Evolutionary conservation across 2,113 vertebrate species (phyloP), one percentile per base, ranked within the genome.

Genomic region (Scomber scombrus): DNA sequence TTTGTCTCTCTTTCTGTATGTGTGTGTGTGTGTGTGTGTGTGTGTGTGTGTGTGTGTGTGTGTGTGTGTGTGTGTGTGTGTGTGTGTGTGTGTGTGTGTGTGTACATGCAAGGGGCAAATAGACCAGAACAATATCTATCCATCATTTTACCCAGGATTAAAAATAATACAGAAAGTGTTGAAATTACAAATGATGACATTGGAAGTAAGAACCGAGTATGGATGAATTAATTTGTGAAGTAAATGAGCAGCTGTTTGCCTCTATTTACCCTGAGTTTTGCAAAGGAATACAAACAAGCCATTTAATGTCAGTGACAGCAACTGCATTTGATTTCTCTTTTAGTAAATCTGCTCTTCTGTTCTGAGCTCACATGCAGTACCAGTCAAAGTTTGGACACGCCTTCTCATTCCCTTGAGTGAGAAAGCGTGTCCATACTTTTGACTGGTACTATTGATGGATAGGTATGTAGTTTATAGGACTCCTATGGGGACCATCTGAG

Each of bases 171-270:
- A 5, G 51, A 68, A 69, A 31, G 63, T 67, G 63, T 61, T 46
- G 29, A 26, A 26, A 26, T 26, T 26, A 26, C 14, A 73, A 86
- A 81, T 72, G 31, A 73, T 55, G 71, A 76, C 56, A 83, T 1
- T 23, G 23, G 23, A 63, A 65, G 29, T 64, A 62, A 78, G 46
- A 67, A 5, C 47, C 46, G 54, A 71, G 51, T 1, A 10, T 15
- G 47, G n/a, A 68, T 29, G 79, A 74, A 78, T 56, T 67, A 8
- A 71, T 81, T 83, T 50, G 18, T 71, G 71, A 31, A 19, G 14
- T 43, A 57, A 63, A 66, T 13, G 5, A 71, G 23, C 74, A 71
- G 85, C 71, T 77, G 75, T 79, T 85, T 85, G 81, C 84, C 74
- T 86, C 56, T 26, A 58, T 87, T 66, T 80, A 69, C 62, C 3